Evolutionary conservation across 2,797 vertebrate species (phyloP).

Genomic region (Poeciliopsis infans): DNA sequence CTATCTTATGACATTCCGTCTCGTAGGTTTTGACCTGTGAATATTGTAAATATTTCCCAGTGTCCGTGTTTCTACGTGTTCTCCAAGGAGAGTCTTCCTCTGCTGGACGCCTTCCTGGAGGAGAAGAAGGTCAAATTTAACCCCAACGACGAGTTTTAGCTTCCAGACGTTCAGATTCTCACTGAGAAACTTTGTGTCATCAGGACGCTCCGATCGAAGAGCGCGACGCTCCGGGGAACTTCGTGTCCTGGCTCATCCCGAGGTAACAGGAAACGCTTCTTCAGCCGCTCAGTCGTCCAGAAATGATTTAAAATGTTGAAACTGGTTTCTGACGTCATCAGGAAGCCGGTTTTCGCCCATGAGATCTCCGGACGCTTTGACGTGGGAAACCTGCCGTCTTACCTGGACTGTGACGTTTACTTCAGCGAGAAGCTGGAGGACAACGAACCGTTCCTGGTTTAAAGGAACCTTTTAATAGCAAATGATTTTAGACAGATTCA

Average conservation of each 20-base stretch:
- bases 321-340: conserved; percentile 30
- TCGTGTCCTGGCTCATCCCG: conserved; percentile 84
- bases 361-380: conserved; percentile 84
- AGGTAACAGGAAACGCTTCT: conserved; percentile 63
- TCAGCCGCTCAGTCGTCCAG: neutral
- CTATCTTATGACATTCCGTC: too few relatives aligned
- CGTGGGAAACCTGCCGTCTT: conserved; percentile 83
- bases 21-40: neutral
- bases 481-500: neutral
- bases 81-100: conserved; percentile 76
- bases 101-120: conserved; percentile 79
- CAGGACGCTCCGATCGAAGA: conserved; percentile 78
- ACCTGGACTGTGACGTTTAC: conserved; percentile 81
- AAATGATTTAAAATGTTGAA: neutral
- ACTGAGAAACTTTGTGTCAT: neutral
- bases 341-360: conserved; percentile 80
- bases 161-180: neutral
- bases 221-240: conserved; percentile 85
- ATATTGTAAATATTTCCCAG: conserved; percentile 57
- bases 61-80: conserved; percentile 86
- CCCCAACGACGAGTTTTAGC: neutral
- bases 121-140: conserved; percentile 81
- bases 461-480: conserved; percentile 15
- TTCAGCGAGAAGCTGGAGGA: conserved; percentile 78
- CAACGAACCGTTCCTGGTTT: conserved; percentile 71